These are phyloP conservation scores for Macrophya alboannulata DNA, from an alignment of 2,888 invertebrate species.

Conservation along the genomic window DNA sequence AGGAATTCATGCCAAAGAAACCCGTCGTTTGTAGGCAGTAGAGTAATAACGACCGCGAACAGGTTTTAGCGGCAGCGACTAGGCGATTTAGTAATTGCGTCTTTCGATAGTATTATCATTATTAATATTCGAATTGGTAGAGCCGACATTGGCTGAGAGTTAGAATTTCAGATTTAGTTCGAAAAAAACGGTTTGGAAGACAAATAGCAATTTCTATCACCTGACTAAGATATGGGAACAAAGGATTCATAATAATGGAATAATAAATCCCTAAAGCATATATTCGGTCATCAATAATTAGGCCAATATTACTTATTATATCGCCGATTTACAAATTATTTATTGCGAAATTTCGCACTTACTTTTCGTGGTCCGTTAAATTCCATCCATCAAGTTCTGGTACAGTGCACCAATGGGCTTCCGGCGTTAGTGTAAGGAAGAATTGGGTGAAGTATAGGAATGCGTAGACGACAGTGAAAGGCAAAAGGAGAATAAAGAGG, in stretches of 20 bases:
- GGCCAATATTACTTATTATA: not conserved
- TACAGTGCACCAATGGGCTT: constrained; percentile 77
- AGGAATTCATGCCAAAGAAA: constrained; percentile 2
- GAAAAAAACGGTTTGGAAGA: not conserved
- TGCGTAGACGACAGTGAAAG: constrained; percentile 78
- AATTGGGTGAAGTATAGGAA: constrained; percentile 78
- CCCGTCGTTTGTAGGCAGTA: constrained; percentile 4
- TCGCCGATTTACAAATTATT: not conserved
- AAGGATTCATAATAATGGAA: not conserved
- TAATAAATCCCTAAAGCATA: not conserved
- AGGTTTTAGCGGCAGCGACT: not conserved
- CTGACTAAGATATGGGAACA: not conserved
- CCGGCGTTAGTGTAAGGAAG: constrained; percentile 76
- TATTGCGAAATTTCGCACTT: constrained; percentile 60
- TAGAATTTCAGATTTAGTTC: not conserved
- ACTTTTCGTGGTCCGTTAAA: constrained; percentile 75
- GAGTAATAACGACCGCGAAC: not conserved
- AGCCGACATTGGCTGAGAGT: not conserved
- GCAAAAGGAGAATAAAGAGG: constrained; percentile 75
- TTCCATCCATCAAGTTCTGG: constrained; percentile 73
- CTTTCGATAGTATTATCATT: not conserved
- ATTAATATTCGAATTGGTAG: not conserved
- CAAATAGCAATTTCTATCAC: not conserved
- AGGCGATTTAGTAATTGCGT: not conserved
- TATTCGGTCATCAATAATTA: not conserved